A percentile compares a stretch with the other conserved stretches of the same genome.
Conservation (phyloP, 1,140 invertebrate species). For the Harpegnathos saltator region DNA sequence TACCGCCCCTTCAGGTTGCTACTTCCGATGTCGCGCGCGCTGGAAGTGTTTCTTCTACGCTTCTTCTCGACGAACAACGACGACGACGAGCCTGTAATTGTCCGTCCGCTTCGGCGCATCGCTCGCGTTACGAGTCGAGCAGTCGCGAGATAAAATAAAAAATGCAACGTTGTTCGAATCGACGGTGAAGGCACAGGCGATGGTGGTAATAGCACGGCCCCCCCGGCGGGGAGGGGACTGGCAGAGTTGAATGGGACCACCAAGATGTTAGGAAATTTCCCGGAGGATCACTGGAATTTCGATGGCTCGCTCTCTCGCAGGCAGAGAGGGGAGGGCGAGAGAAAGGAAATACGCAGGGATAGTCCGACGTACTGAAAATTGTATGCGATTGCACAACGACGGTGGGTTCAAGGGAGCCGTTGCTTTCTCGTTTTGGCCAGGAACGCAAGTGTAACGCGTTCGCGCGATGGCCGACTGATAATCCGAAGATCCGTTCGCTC, state of each 20-base stretch:
- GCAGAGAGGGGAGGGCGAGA: too few species aligned
- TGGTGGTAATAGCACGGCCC: too few species aligned
- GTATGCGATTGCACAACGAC: slow-evolving; percentile 47
- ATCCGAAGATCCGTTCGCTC: background rate
- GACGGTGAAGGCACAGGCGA: too few species aligned
- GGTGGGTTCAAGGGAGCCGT: slow-evolving; percentile 12
- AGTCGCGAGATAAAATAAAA: slow-evolving; percentile 65
- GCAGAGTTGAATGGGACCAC: slow-evolving; percentile 57
- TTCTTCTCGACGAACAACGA: background rate
- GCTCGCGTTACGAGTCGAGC: background rate
- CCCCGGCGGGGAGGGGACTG: background rate
- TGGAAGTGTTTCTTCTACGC: background rate
- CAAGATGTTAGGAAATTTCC: slow-evolving; percentile 71
- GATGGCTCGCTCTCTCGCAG: background rate
- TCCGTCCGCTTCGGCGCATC: slow-evolving; percentile 4
- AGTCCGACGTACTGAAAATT: slow-evolving; percentile 61
- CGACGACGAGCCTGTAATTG: background rate
- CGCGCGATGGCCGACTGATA: background rate
- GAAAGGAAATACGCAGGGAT: background rate
- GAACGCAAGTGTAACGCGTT: background rate
- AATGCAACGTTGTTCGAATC: slow-evolving; percentile 55
- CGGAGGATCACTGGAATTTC: slow-evolving; percentile 62
- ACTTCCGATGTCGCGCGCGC: slow-evolving; percentile 33
- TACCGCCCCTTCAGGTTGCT: background rate
- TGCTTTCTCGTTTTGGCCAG: slow-evolving; percentile 11